Percentiles rank a stretch among this genome's conserved stretches.
Evolutionary conservation across 2,113 vertebrate species (phyloP).

Genomic region (Ceyx margarethae): DNA sequence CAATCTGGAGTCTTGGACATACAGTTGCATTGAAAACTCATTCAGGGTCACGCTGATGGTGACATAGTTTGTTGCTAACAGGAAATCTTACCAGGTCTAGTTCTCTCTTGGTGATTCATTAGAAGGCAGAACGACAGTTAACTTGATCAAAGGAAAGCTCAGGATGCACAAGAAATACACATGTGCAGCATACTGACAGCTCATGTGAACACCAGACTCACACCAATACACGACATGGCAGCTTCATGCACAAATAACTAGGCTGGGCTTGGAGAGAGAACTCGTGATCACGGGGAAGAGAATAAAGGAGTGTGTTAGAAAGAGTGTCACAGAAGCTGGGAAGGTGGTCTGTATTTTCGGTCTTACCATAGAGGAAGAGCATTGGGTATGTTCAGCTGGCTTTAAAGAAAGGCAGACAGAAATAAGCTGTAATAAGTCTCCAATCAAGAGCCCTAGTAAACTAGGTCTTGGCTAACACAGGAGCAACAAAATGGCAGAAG

Average conservation of each 20-base stretch:
- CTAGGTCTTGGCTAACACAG: conserved; percentile 76
- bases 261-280: conserved; percentile 71
- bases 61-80: conserved; percentile 9
- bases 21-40: background rate
- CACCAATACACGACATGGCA: conserved; percentile 68
- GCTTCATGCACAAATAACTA: conserved; percentile 77
- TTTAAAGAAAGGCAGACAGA: conserved; percentile 99
- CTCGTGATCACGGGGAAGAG: conserved; percentile 43
- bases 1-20: background rate
- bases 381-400: conserved; percentile 98
- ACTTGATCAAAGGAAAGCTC: conserved; percentile 69
- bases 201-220: conserved; percentile 75
- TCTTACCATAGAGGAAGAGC: conserved; percentile 98
- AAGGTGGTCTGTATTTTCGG: conserved; percentile 82
- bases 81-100: conserved; percentile 66
- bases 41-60: background rate
- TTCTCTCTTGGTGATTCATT: conserved; percentile 76
- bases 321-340: conserved; percentile 74
- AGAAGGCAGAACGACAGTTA: conserved; percentile 69
- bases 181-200: conserved; percentile 72
- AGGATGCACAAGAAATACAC: conserved; percentile 68
- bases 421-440: conserved; percentile 90
- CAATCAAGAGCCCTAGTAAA: conserved; percentile 64
- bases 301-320: conserved; percentile 70
- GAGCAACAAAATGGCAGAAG: conserved; percentile 73